Evolutionary conservation across 2,888 invertebrate genomes (phyloP), one percentile per base, ranked within the genome.

Genomic region (Lymantria dispar): DNA sequence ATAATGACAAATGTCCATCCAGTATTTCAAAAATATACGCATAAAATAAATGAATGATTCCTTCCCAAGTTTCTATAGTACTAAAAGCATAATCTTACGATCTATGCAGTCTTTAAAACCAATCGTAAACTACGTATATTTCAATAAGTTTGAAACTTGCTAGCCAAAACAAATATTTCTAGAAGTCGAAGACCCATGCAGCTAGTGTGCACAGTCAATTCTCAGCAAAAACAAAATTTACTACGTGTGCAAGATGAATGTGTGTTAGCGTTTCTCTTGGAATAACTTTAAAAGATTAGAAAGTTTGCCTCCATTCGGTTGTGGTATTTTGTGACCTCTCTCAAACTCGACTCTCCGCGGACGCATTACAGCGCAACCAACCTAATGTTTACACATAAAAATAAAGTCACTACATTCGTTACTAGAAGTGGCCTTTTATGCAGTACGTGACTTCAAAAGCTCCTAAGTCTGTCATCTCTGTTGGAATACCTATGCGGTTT

Each of bases 281-380:
- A 67, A 61, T 66, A 83, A 83, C 75, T 82, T 84, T 72, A 78
- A 80, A 80, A 81, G 80, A 83, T 84, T 82, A 83, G 73, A 73
- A 83, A 84, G 80, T 84, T 82, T 63, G 57, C 63, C 60, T 63
- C 69, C 48, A 55, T 63, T 70, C 62, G 73, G 70, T 45, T 29
- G 45, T 13, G 65, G 56, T 61, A 56, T 61, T 52, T 58, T 54
- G 54, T 60, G 62, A 60, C 52, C 58, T 55, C 51, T 61, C 53
- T 58, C 46, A 48, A 49, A 63, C 54, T 56, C 43, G 53, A 46
- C 64, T 74, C 80, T 74, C 79, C 45, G 48, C 51, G 74, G 78
- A 68, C 72, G 64, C 74, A 74, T 79, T 76, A 76, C 64, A 57
- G 47, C 46, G 22, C 52, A 46, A 46, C 58, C 48, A 58, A 62